phyloP scores from a whole-genome alignment of 2,888 invertebrate genomes.

The Tethea ocularis region DNA sequence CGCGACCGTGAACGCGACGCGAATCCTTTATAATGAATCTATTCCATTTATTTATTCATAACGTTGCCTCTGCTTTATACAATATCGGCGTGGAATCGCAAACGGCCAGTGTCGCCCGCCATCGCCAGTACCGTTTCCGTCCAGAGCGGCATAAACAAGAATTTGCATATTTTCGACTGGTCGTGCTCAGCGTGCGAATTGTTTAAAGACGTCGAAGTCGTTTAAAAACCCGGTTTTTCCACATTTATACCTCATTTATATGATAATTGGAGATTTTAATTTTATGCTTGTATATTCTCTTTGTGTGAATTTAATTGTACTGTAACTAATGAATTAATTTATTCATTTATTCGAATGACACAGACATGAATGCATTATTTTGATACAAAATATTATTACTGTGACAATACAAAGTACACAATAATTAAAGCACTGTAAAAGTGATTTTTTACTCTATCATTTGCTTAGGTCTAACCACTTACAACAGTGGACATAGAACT shows the following conservation, averaged over 20 bases:
- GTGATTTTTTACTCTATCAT: background rate
- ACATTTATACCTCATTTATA: conserved; percentile 18
- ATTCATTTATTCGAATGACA: background rate
- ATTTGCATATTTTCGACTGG: conserved; percentile 67
- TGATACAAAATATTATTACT: background rate
- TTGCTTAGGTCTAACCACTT: too few species aligned
- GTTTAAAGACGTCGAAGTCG: conserved; percentile 7
- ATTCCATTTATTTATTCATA: conserved; percentile 67
- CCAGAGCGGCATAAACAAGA: conserved; percentile 57
- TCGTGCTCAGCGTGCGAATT: conserved; percentile 37
- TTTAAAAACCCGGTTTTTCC: conserved; percentile 23
- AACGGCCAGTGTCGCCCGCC: conserved; percentile 42
- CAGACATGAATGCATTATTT: background rate
- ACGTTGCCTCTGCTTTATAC: conserved; percentile 64
- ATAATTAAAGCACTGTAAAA: background rate
- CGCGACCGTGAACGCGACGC: conserved; percentile 72
- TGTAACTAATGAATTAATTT: background rate
- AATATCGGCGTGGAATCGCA: conserved; percentile 69
- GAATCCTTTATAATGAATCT: conserved; percentile 51
- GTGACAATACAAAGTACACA: background rate
- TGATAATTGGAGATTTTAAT: conserved; percentile 14
- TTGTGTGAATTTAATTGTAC: background rate
- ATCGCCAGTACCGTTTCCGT: conserved; percentile 69
- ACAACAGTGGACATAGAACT: too few species aligned
- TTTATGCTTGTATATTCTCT: conserved; percentile 13